A percentile compares a stretch with the other conserved stretches of the same genome.
Evolutionary conservation across 2,797 vertebrate genomes (phyloP).

Genomic region (Brotula barbata): DNA sequence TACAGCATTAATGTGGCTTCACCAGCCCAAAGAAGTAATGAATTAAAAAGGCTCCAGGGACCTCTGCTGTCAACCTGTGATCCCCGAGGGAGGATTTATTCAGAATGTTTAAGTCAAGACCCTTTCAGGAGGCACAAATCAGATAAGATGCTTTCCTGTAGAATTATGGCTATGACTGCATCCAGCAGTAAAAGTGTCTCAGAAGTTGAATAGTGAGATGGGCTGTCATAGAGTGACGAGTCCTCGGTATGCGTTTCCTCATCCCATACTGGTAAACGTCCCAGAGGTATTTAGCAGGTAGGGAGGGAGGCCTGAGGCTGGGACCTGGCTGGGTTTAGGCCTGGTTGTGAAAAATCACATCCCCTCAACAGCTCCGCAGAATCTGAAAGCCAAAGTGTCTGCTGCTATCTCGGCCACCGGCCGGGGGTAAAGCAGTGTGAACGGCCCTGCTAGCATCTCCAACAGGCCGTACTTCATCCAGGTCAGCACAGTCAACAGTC

Average conservation of each 20-base stretch:
- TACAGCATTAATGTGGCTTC: no score
- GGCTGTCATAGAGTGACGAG: slow-evolving; percentile 27
- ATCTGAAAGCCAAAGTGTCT: slow-evolving; percentile 77
- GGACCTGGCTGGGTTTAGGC: slow-evolving; percentile 69
- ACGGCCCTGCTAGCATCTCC: slow-evolving; percentile 52
- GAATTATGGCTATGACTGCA: slow-evolving; percentile 4
- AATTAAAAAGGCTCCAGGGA: slow-evolving; percentile 18
- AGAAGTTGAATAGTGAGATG: slow-evolving; percentile 25
- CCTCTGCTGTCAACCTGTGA: slow-evolving; percentile 9
- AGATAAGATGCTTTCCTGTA: slow-evolving; percentile 16
- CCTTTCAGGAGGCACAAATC: slow-evolving; percentile 13
- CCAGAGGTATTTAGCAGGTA: slow-evolving; percentile 76
- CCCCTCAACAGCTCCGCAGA: slow-evolving; percentile 63
- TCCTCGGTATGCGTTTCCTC: slow-evolving; percentile 50
- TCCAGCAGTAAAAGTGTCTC: slow-evolving; percentile 13
- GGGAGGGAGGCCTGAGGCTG: slow-evolving; percentile 53
- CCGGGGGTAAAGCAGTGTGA: slow-evolving; percentile 62
- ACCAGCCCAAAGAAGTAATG: slow-evolving; percentile 1
- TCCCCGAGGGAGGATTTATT: slow-evolving; percentile 22
- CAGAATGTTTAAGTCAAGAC: slow-evolving; percentile 20
- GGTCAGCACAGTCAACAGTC: slow-evolving; percentile 70
- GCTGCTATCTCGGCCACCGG: slow-evolving; percentile 40
- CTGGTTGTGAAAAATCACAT: slow-evolving; percentile 83
- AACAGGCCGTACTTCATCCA: slow-evolving; percentile 62
- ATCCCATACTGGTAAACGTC: slow-evolving; percentile 63